Percentiles rank a stretch among this genome's conserved stretches.
Conservation (phyloP, 2,797 vertebrate species). For the Emydoidea blandingii region DNA sequence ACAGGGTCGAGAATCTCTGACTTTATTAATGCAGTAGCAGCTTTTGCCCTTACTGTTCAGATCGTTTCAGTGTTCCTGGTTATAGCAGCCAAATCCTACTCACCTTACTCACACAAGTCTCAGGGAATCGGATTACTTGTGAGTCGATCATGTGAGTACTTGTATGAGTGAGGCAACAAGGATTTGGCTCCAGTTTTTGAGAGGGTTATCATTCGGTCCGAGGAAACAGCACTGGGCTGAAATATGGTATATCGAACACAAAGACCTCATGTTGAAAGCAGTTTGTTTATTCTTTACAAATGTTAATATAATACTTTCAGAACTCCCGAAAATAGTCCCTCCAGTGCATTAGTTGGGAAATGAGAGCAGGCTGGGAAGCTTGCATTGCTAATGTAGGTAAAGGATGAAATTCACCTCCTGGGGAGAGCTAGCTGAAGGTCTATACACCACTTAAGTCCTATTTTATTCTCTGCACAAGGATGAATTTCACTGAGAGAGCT, state of each 20-base stretch:
- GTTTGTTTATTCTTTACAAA: not conserved
- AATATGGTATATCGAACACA: conserved; percentile 37
- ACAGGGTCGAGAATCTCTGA: not conserved
- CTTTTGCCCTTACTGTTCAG: conserved; percentile 8
- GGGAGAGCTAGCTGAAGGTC: not conserved
- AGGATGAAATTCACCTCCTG: not conserved
- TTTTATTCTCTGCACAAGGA: not conserved
- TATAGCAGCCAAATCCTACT: conserved; percentile 28
- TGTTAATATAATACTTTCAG: not conserved
- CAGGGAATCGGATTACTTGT: not conserved
- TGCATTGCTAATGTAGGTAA: not conserved
- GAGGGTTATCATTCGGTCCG: conserved; percentile 44
- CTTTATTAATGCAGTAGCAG: not conserved
- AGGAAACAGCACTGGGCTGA: conserved; percentile 51
- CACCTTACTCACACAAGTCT: conserved; percentile 2
- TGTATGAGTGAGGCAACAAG: conserved; percentile 43
- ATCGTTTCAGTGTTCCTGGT: conserved; percentile 19
- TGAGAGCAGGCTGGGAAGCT: not conserved
- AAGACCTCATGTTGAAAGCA: not conserved
- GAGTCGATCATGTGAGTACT: conserved; percentile 68
- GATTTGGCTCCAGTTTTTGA: conserved; percentile 46
- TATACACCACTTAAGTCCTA: not conserved
- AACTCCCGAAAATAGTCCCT: not conserved
- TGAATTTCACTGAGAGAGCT: not conserved
- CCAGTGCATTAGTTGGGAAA: not conserved